Evolutionary conservation across 2,797 vertebrate genomes (phyloP), one percentile per base, ranked within the genome.

Genomic region (Catamblyrhynchus diadema): DNA sequence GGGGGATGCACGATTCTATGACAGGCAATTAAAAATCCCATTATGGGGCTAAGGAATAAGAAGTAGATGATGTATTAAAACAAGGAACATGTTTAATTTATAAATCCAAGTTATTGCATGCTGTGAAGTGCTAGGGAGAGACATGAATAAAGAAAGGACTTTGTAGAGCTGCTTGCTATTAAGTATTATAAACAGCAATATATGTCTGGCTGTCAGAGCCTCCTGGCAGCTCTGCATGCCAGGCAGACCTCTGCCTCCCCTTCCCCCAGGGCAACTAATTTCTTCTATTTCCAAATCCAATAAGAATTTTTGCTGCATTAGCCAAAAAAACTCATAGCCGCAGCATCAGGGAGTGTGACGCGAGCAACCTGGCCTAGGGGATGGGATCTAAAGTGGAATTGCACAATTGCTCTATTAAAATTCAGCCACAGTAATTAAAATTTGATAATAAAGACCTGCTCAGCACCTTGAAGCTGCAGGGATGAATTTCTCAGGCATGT

Each of bases 1-100:
- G 48, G 21, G 57, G 78, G 56, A 78, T 41, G 82, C 92, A 59
- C 3, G 10, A 45, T 83, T 89, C 79, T 23, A 10, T 67, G 88
- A 92, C 84, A 92, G 86, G 86, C 94, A 96, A 95, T 95, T 95
- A 94, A 94, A 95, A 91, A 86, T 37, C 84, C 86, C 67, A 89
- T 94, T 89, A 94, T 15, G 44, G 72, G 65, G 79, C 71, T 19
- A 2, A 33, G 5, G 83, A 82, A 81, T 69, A 72, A 93, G 70
- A 56, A 91, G 71, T 73, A 74, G 88, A 82, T 44, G 71, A 85
- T 87, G 33, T 82, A 95, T 89, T 61, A 85, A 93, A 95, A 89
- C 84, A 85, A 92, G 41, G 65, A 71, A 42, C 79, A 70, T 93
- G 90, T 94, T 96, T 96, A 80, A 95, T 96, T 94, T 96, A 95